Base-by-base conservation (phyloP, 2,888 invertebrate genomes). In the Caenorhabditis sp. region DNA sequence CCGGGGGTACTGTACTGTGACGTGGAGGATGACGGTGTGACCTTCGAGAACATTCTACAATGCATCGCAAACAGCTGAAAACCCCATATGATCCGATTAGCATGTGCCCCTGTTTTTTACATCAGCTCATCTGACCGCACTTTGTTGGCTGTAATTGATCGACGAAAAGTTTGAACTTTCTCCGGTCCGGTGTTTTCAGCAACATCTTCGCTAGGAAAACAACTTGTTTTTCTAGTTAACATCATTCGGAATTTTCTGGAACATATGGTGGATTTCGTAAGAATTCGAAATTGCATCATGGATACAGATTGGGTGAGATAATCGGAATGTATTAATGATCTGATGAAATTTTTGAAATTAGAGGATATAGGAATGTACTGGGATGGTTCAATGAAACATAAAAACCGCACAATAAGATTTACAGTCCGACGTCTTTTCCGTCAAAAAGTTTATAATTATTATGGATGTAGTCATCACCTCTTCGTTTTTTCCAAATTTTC, bases 1-100 rank as follows among this genome's bases (percentile, higher is more conserved):
- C 8, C 41, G 38, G 10, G 38, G 61, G 7, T 41, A 41, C 38
- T 51, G 51, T 66, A 35, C 31, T 51, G 66, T 66, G 66, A 68
- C 68, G 54, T 68, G 51, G 66, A 49, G 6, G 38, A 10, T 31
- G 31, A 38, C 12, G 38, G 38, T 38, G 38, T 31, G 64, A 51
- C 66, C 35, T 66, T 51, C 49, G 49, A 35, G 47, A 47, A 58
- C 14, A 19, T 6, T 58, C 19, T 58, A 14, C 16, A 16, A n/a
- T 7, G 31, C 49, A 63, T 6, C 14, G 0, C 14, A 12, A 12
- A 24, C 68, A 35, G 35, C 68, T 68, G 68, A 68, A 68, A 68
- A 68, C 24, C n/a, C n/a, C 68, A 54, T 54, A 54, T 68, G 54
- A 54, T 26, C 1, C 10, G 28, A 44, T 44, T 41, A 47, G 47